phyloP scores from a whole-genome alignment of 2,888 invertebrate species.

The Byasa hedistus region DNA sequence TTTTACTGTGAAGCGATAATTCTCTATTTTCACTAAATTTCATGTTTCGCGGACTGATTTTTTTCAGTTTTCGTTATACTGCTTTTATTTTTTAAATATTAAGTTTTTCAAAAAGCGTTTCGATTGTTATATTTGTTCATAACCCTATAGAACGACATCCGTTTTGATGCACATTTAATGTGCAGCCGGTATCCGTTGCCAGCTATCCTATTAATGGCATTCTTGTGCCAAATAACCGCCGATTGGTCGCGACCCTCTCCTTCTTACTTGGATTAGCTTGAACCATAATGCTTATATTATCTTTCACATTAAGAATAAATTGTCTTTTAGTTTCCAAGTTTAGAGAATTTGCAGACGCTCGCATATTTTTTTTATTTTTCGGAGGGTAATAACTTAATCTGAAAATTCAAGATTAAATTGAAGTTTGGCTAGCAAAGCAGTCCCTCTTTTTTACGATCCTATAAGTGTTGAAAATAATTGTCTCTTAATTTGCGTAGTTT shows the following conservation, averaged over 20 bases:
- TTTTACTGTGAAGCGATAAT: not conserved
- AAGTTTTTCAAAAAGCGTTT: constrained; percentile 40
- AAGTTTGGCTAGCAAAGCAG: too few species aligned
- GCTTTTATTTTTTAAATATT: constrained; percentile 32
- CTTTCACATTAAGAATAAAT: too few species aligned
- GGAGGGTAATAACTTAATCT: too few species aligned
- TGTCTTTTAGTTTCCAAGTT: too few species aligned
- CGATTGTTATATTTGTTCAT: constrained; percentile 68
- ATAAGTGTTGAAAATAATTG: not conserved
- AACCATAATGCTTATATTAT: constrained; percentile 31
- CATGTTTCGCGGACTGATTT: too few species aligned
- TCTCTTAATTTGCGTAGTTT: not conserved
- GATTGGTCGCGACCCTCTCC: constrained; percentile 43
- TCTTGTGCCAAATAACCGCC: constrained; percentile 65
- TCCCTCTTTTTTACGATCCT: too few species aligned
- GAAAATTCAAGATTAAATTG: too few species aligned
- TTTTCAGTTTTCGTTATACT: too few species aligned
- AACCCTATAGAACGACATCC: constrained; percentile 71
- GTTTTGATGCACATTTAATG: constrained; percentile 72
- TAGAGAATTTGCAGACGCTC: too few species aligned
- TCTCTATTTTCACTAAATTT: too few species aligned
- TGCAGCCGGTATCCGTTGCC: constrained; percentile 61
- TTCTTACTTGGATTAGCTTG: constrained; percentile 56
- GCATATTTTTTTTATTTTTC: too few species aligned
- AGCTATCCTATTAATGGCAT: constrained; percentile 64